Percentiles rank a stretch among this genome's conserved stretches.
These are phyloP conservation scores for Python bivittatus DNA, from an alignment of 2,113 vertebrate genomes.

Conservation along the genomic window DNA sequence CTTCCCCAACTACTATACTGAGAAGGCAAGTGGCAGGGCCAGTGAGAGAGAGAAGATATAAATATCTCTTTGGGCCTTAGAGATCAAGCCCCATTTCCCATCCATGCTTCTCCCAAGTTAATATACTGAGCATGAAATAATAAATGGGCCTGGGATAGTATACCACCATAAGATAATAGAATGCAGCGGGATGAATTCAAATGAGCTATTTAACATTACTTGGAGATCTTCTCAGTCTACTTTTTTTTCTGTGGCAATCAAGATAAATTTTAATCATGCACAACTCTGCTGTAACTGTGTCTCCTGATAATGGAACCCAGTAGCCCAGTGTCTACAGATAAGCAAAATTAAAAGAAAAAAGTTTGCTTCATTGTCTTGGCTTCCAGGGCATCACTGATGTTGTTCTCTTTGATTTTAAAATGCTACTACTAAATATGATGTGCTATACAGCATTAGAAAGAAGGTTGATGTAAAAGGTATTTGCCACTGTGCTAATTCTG, in stretches of 20 bases:
- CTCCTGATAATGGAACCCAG: constrained; percentile 1
- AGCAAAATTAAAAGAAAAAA: constrained; percentile 14
- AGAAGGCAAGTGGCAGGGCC: neutral
- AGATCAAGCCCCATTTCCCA: neutral
- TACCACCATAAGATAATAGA: constrained; percentile 9
- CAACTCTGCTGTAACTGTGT: constrained; percentile 5
- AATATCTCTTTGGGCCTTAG: neutral
- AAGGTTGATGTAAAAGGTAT: neutral
- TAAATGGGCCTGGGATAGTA: neutral
- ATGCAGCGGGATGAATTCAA: constrained; percentile 5
- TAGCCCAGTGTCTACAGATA: constrained; percentile 1
- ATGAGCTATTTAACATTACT: constrained; percentile 24
- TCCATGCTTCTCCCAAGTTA: neutral
- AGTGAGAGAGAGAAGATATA: neutral
- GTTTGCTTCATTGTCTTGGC: neutral
- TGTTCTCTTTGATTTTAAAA: constrained; percentile 7
- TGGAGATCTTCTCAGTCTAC: neutral
- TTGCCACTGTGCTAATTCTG: neutral
- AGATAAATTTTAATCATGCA: constrained; percentile 8
- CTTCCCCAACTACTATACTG: neutral
- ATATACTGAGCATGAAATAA: constrained; percentile 2
- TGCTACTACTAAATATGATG: neutral
- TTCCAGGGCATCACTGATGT: constrained; percentile 9
- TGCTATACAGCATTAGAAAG: neutral
- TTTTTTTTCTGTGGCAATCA: constrained; percentile 4